Evolutionary conservation across 2,113 vertebrate species (phyloP).

Genomic region (Chloropsis cyanopogon): DNA sequence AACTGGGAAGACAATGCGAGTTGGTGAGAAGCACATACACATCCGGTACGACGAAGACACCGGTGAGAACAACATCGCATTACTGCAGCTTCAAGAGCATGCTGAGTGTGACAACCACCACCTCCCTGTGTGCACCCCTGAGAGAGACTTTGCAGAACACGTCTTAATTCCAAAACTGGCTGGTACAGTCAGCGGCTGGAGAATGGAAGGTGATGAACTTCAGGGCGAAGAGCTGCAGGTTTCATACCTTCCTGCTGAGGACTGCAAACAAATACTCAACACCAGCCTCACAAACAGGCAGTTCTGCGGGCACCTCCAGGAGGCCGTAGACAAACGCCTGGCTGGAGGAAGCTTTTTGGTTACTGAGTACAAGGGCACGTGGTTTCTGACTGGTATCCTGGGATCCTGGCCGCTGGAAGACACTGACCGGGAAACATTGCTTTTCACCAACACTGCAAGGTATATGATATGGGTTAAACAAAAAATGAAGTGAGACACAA

Average conservation of each 20-base stretch:
- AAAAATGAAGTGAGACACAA: slow-evolving; percentile 31
- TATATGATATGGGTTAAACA: slow-evolving; percentile 81
- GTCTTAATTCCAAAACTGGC: slow-evolving; percentile 74
- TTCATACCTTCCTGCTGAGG: slow-evolving; percentile 67
- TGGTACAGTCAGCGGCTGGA: slow-evolving; percentile 62
- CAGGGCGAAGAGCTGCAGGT: background rate
- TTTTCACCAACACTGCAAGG: slow-evolving; percentile 85
- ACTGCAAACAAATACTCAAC: slow-evolving; percentile 74
- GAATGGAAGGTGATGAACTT: background rate
- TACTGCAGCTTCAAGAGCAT: slow-evolving; percentile 72
- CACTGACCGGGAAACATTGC: slow-evolving; percentile 18
- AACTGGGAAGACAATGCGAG: background rate
- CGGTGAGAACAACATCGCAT: slow-evolving; percentile 75
- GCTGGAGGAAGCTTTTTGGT: slow-evolving; percentile 75
- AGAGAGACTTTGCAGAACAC: slow-evolving; percentile 85
- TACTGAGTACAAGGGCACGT: slow-evolving; percentile 75
- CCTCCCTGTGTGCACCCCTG: slow-evolving; percentile 81
- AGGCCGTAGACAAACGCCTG: background rate
- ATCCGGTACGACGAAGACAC: slow-evolving; percentile 46
- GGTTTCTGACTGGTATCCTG: slow-evolving; percentile 85
- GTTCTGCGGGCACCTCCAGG: slow-evolving; percentile 75
- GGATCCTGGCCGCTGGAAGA: slow-evolving; percentile 25
- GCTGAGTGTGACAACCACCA: slow-evolving; percentile 59
- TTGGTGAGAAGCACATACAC: slow-evolving; percentile 68
- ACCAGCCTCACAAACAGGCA: slow-evolving; percentile 82